A percentile compares a stretch with the other conserved stretches of the same genome.
phyloP scores from a whole-genome alignment of 2,113 vertebrate species.

The Sprattus sprattus region DNA sequence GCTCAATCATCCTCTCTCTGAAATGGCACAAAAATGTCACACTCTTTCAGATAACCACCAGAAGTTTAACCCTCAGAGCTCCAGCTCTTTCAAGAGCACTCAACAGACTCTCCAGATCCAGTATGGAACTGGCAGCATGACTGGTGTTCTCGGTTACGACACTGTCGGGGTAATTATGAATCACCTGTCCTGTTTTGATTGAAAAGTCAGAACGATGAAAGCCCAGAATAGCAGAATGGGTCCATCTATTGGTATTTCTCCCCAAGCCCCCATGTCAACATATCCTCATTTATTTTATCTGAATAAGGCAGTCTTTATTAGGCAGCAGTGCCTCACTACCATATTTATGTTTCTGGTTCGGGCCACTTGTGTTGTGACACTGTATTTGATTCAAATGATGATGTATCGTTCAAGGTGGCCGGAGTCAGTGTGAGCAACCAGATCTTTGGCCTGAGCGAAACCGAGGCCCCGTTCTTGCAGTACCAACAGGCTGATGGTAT shows the following conservation, averaged over 20 bases:
- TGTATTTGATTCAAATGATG: neutral
- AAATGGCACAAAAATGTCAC: neutral
- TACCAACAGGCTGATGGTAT: conserved; percentile 56
- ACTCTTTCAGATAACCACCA: conserved; percentile 59
- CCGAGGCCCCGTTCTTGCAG: conserved; percentile 53
- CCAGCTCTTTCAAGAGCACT: conserved; percentile 46
- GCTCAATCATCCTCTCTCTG: neutral
- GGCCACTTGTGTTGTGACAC: neutral
- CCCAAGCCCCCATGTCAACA: neutral
- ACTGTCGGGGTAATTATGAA: conserved; percentile 52
- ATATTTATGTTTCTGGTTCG: neutral
- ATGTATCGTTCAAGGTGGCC: conserved; percentile 15
- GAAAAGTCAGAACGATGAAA: neutral
- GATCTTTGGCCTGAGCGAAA: conserved; percentile 70
- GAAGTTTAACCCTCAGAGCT: conserved; percentile 54
- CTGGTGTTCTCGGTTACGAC: conserved; percentile 57
- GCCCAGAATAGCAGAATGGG: too few relatives aligned
- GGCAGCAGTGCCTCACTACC: neutral
- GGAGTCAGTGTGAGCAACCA: conserved; percentile 59
- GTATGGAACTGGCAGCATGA: conserved; percentile 69
- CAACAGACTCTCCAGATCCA: conserved; percentile 51
- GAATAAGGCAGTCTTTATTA: neutral
- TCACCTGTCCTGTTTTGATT: neutral
- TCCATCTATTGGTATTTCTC: too few relatives aligned
- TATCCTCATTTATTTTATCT: neutral